phyloP scores from a whole-genome alignment of 1,140 invertebrate genomes.

The Drosophila persimilis region DNA sequence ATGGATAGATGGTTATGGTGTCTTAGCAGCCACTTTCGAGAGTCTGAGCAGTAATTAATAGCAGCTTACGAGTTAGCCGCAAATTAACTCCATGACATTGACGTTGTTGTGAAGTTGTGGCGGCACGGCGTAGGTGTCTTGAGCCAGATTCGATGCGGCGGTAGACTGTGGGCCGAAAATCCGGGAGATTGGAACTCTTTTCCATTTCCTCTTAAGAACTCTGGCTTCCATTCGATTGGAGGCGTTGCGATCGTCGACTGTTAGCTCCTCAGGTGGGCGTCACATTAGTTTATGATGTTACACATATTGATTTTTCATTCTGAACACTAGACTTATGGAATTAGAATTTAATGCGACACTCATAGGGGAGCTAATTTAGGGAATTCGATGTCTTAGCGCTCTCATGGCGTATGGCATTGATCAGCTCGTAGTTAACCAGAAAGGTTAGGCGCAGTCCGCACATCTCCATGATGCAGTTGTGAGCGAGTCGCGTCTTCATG shows the following conservation, averaged over 20 bases:
- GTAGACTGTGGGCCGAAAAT: slow-evolving; percentile 33
- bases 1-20: slow-evolving; percentile 32
- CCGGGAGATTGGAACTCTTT: slow-evolving; percentile 30
- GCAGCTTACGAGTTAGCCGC: slow-evolving; percentile 59
- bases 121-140: slow-evolving; percentile 46
- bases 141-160: slow-evolving; percentile 31
- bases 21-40: slow-evolving; percentile 40
- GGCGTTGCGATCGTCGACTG: slow-evolving; percentile 48
- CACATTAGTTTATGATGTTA: slow-evolving; percentile 13
- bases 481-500: slow-evolving; percentile 93
- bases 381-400: slow-evolving; percentile 88
- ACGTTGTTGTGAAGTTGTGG: slow-evolving; percentile 24
- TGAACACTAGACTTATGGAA: slow-evolving; percentile 56
- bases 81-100: slow-evolving; percentile 69
- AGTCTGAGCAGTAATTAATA: slow-evolving; percentile 70
- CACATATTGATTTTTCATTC: slow-evolving; percentile 37
- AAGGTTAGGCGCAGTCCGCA: slow-evolving; percentile 95
- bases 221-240: slow-evolving; percentile 61
- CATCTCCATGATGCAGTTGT: slow-evolving; percentile 98
- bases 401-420: slow-evolving; percentile 92
- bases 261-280: slow-evolving; percentile 46
- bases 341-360: slow-evolving; percentile 37
- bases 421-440: slow-evolving; percentile 95
- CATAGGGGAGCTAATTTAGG: slow-evolving; percentile 55
- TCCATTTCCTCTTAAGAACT: slow-evolving; percentile 6